Evolutionary conservation across 2,797 vertebrate genomes (phyloP), one percentile per base, ranked within the genome.

Genomic region (Pseudotriccus pelzelni): DNA sequence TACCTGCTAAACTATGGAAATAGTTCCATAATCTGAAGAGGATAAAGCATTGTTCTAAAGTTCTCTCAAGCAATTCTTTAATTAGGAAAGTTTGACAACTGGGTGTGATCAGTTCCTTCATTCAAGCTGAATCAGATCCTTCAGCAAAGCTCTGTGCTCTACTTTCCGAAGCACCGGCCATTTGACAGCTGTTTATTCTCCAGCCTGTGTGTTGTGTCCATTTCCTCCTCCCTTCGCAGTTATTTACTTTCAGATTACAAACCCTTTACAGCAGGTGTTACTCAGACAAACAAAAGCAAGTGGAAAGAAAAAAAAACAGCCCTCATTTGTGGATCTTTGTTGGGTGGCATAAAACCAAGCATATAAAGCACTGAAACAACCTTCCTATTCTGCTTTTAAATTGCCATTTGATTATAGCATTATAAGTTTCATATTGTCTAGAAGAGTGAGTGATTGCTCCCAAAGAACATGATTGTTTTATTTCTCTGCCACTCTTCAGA

Each of bases 241-340:
- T 96, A 94, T 96, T 96, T 95, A 84, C 94, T 95, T 95, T 96
- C 81, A 69, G 94, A 97, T 91, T 93, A 91, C 62, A 69, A 94
- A 82, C 80, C 91, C 28, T 1, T 94, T 73, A 77, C 69, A 96
- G 89, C 89, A 95, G 94, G 95, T 93, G 94, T 91, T 94, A 91
- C 59, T 53, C 83, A 53, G 67, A 76, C 85, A 91, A 91, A 94
- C 47, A 93, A 94, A 90, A 89, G 63, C 63, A 96, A 95, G 90
- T 43, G 52, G 41, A 93, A 52, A 91, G 67, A 24, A 72, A 72
- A 66, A 34, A 78, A 72, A 68, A 28, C 53, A 52, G 0, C 41
- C 59, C 82, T 89, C 43, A 47, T 53, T n/a, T 60, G 30, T 22
- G 55, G 53, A 81, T 66, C 69, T 89, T 86, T 90, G 34, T 32